Evolutionary conservation across 2,888 invertebrate genomes (phyloP), one percentile per base, ranked within the genome.

Genomic region (Aleiodes alternator): DNA sequence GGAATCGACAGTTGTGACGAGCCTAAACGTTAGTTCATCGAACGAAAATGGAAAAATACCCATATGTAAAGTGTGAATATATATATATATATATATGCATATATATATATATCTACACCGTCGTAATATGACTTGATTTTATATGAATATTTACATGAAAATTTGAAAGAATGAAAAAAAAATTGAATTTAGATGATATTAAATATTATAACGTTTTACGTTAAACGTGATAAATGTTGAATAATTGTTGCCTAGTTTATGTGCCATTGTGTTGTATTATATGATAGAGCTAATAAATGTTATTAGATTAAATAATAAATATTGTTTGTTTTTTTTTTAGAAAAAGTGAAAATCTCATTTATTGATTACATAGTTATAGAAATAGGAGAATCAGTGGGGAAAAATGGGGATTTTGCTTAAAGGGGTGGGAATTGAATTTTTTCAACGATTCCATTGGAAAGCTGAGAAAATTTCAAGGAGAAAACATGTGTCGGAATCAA

Each of bases 161-260:
- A 78, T 77, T 43, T 68, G 69, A 29, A 74, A 53, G 23, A 50
- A 6, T 34, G 34, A 34, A 34, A 6, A 68, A 68, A 68, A 31
- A 51, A 72, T 73, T 78, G 78, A 75, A 79, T 79, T 82, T 83
- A 84, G 79, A 80, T 14, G 72, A 80, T 80, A 80, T 81, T 79
- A 82, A 80, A 78, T 76, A 79, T 79, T 79, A 80, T 83, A 80
- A 68, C 70, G 83, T 86, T 85, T 64, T 82, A 82, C 80, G 81
- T 82, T 83, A 82, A 43, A 79, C 81, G 83, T 86, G 84, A 85
- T 87, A 80, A 87, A 86, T 85, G 86, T 86, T 87, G 85, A 64
- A 87, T 86, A 76, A 86, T 83, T 87, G 86, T 87, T 87, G 85
- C 84, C 82, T 86, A 86, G 84, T 87, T 86, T 84, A 87, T 81